Evolutionary conservation across 2,797 vertebrate genomes (phyloP).

Genomic region (Scyliorhinus canicula): DNA sequence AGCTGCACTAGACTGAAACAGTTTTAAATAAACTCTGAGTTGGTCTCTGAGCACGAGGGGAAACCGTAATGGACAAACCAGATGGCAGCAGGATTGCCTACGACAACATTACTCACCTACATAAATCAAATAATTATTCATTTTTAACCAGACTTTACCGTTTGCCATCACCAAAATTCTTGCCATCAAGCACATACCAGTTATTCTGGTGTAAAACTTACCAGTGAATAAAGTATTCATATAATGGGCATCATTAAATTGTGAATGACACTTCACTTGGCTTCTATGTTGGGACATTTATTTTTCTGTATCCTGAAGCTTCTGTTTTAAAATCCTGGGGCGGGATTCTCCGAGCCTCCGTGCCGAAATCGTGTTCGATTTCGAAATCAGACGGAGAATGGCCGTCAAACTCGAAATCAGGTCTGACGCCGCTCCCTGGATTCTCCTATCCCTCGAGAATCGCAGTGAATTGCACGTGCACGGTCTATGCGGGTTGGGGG

Average conservation of each 20-base stretch:
- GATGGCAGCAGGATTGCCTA: not conserved
- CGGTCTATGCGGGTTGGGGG: too few species aligned
- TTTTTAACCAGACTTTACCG: not conserved
- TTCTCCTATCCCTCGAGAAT: too few species aligned
- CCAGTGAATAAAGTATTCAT: not conserved
- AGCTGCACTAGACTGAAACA: not conserved
- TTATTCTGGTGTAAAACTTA: not conserved
- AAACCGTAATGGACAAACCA: not conserved
- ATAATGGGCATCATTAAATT: not conserved
- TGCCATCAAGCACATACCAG: not conserved
- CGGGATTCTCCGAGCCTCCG: too few species aligned
- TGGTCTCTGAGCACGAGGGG: not conserved
- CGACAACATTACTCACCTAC: not conserved
- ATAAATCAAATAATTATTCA: not conserved
- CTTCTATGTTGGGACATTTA: not conserved
- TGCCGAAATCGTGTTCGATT: too few species aligned
- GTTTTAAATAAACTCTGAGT: not conserved
- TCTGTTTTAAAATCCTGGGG: not conserved
- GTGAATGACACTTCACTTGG: not conserved
- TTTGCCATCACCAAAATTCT: not conserved
- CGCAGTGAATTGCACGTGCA: too few species aligned
- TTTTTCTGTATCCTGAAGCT: not conserved
- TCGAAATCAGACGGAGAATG: too few species aligned
- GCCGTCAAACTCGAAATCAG: too few species aligned
- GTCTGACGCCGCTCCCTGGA: too few species aligned